phyloP scores from a whole-genome alignment of 2,888 invertebrate species.

The Lucinisca nassula region DNA sequence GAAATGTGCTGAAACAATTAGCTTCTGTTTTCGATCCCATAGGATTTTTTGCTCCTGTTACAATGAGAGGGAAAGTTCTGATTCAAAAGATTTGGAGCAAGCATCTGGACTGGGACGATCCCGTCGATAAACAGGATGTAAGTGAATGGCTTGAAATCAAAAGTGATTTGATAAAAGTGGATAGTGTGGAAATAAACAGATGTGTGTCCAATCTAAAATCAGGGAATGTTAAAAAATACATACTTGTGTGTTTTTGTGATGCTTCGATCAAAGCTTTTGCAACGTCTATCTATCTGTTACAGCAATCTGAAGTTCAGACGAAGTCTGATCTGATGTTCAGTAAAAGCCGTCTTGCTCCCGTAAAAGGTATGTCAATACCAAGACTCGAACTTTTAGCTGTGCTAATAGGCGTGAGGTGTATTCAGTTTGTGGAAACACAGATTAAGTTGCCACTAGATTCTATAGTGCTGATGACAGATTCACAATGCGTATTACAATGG shows the following conservation, averaged over 20 bases:
- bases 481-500: slow-evolving; percentile 27
- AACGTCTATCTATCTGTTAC: slow-evolving; percentile 5
- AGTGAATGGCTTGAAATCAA: slow-evolving; percentile 1
- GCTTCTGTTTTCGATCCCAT: neutral
- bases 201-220: neutral
- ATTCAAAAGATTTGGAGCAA: neutral
- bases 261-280: slow-evolving; percentile 12
- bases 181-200: neutral
- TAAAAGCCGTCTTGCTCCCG: slow-evolving; percentile 42
- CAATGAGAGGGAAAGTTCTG: neutral
- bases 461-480: slow-evolving; percentile 6
- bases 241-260: slow-evolving; percentile 19
- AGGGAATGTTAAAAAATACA: neutral
- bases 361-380: slow-evolving; percentile 39
- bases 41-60: neutral
- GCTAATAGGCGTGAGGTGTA: neutral
- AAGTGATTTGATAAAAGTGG: neutral
- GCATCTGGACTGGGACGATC: neutral
- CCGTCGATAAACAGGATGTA: neutral
- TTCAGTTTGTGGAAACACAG: neutral
- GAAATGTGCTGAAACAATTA: neutral
- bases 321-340: slow-evolving; percentile 31
- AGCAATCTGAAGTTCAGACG: neutral
- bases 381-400: slow-evolving; percentile 31
- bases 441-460: neutral